Conservation (phyloP, 2,113 vertebrate genomes). For the Erpornis zantholeuca region DNA sequence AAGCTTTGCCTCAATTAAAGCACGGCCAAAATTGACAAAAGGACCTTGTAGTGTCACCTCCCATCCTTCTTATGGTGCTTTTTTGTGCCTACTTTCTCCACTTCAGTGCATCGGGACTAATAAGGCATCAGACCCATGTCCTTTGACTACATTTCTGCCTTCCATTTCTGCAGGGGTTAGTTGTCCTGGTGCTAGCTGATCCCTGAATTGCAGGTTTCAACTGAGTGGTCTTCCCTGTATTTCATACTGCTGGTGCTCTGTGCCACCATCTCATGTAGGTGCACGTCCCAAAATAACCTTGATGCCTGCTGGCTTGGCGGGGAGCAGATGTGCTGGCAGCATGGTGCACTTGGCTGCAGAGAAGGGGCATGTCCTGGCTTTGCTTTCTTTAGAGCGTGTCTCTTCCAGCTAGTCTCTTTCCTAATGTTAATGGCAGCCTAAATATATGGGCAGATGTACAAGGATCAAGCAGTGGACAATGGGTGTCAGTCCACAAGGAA, state of each 20-base stretch:
- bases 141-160: neutral
- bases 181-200: neutral
- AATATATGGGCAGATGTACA: neutral
- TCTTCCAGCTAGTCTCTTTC: neutral
- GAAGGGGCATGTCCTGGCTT: slow-evolving; percentile 7
- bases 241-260: neutral
- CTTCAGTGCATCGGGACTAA: neutral
- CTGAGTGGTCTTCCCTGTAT: neutral
- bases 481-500: neutral
- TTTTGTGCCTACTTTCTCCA: neutral
- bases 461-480: neutral
- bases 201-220: neutral
- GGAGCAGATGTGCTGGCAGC: slow-evolving; percentile 56
- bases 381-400: neutral
- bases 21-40: neutral
- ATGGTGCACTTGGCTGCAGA: neutral
- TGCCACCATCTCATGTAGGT: neutral
- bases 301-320: neutral
- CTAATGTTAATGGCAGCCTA: neutral
- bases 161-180: neutral
- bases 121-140: too few relatives aligned
- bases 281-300: slow-evolving; percentile 5
- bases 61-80: neutral
- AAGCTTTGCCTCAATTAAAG: neutral
- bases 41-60: neutral